A percentile compares a stretch with the other conserved stretches of the same genome.
These are phyloP conservation scores for Orycteropus afer DNA, from an alignment of 2,113 vertebrate species.

Conservation along the genomic window DNA sequence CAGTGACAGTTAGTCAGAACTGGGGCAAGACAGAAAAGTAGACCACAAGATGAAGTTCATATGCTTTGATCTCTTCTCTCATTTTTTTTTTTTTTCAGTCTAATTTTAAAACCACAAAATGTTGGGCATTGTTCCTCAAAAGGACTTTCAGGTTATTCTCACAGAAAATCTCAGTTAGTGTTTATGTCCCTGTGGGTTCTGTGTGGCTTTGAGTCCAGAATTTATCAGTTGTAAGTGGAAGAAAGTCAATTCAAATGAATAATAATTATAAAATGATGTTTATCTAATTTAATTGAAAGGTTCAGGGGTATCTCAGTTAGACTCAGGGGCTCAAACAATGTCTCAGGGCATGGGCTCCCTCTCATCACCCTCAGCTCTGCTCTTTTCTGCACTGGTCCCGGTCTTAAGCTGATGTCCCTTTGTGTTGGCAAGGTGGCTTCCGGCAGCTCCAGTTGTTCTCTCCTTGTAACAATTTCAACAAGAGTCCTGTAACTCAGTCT, in stretches of 20 bases:
- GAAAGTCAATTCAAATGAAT: neutral
- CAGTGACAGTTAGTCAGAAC: neutral
- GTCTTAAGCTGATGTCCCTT: neutral
- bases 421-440: neutral
- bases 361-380: neutral
- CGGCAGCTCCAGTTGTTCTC: neutral
- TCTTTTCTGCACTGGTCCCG: neutral
- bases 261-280: neutral
- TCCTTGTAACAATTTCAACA: neutral
- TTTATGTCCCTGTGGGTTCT: neutral
- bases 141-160: neutral
- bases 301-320: neutral
- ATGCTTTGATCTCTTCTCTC: neutral
- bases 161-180: neutral
- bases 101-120: slow-evolving; percentile 23
- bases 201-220: neutral
- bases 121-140: neutral
- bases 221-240: neutral
- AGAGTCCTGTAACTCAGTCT: neutral
- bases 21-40: neutral
- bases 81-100: neutral
- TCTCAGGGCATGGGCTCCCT: neutral
- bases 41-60: neutral
- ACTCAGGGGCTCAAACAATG: neutral
- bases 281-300: neutral